phyloP scores from a whole-genome alignment of 2,113 vertebrate species.

The Microtus ochrogaster region DNA sequence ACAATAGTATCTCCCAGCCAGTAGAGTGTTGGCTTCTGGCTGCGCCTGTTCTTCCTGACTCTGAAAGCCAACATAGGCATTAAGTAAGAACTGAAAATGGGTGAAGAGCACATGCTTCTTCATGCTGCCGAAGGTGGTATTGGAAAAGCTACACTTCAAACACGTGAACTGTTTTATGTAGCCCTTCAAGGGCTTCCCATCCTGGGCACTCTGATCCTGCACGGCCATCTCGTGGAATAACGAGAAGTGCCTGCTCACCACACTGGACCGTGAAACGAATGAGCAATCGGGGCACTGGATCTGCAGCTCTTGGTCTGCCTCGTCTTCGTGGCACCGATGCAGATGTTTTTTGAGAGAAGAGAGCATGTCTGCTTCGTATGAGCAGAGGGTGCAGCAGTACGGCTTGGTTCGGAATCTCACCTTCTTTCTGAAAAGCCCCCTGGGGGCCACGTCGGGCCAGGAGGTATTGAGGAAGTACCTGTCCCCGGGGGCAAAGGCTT shows the following conservation, averaged over 20 bases:
- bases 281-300: conserved; percentile 90
- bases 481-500: not conserved
- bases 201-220: conserved; percentile 82
- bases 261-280: conserved; percentile 87
- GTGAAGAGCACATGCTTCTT: conserved; percentile 92
- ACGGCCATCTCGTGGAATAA: conserved; percentile 88
- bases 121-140: conserved; percentile 91
- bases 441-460: not conserved
- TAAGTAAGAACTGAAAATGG: conserved; percentile 88
- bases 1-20: conserved; percentile 90
- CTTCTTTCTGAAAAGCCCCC: not conserved
- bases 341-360: conserved; percentile 90
- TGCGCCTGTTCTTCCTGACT: conserved; percentile 71
- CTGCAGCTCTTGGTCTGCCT: conserved; percentile 89
- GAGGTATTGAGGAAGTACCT: not conserved
- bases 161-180: conserved; percentile 89
- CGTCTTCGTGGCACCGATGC: conserved; percentile 90
- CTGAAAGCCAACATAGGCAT: conserved; percentile 89
- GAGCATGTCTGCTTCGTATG: conserved; percentile 89
- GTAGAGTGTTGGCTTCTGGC: conserved; percentile 24
- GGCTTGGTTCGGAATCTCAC: conserved; percentile 89
- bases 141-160: conserved; percentile 90
- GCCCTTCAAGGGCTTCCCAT: conserved; percentile 81
- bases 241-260: conserved; percentile 88
- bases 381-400: conserved; percentile 92